Evolutionary conservation across 2,113 vertebrate species (phyloP).

Genomic region (Coregonus clupeaformis): DNA sequence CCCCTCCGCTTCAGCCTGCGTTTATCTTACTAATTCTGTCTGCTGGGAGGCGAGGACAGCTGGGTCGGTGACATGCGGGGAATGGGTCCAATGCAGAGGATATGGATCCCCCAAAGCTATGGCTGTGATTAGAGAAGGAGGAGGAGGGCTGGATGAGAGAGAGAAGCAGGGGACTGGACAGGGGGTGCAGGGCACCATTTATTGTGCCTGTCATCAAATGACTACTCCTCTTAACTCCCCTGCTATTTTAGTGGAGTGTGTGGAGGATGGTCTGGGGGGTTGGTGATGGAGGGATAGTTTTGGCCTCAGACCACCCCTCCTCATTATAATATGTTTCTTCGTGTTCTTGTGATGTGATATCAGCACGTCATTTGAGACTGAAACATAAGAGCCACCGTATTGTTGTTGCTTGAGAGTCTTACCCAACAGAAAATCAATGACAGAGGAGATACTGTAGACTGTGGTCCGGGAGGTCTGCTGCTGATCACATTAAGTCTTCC

Average conservation of each 20-base stretch:
- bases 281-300: background rate
- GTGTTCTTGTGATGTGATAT: background rate
- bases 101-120: constrained; percentile 33
- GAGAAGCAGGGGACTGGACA: background rate
- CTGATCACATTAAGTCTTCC: no score
- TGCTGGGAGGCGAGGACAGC: constrained; percentile 53
- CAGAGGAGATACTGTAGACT: no score
- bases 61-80: constrained; percentile 48
- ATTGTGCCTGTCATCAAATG: background rate
- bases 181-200: background rate
- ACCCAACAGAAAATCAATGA: no score
- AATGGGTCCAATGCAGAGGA: constrained; percentile 31
- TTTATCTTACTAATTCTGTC: constrained; percentile 63
- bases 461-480: no score
- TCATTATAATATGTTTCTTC: background rate
- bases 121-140: background rate
- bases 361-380: no score
- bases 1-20: constrained; percentile 49
- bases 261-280: background rate
- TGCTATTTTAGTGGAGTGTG: background rate
- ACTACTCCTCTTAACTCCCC: background rate
- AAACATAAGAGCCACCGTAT: no score
- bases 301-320: background rate
- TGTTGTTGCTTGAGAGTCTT: no score
- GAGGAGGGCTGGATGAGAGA: background rate